Evolutionary conservation across 2,888 invertebrate genomes (phyloP).

Genomic region (Parelbella ahira): DNA sequence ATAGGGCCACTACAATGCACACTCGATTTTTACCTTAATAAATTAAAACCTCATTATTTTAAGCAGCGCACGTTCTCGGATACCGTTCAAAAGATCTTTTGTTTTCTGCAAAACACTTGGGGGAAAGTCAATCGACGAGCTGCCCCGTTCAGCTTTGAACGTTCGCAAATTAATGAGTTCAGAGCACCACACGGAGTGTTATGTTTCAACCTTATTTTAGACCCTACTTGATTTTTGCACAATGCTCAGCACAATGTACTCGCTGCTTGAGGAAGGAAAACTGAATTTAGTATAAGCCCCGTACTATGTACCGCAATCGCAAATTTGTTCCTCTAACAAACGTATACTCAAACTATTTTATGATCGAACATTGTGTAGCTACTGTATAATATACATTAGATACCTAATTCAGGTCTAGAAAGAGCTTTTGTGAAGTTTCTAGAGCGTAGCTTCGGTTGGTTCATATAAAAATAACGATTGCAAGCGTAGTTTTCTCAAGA

Average conservation of each 20-base stretch:
- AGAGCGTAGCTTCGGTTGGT: no score
- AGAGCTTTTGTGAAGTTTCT: no score
- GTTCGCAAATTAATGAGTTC: conserved; percentile 71
- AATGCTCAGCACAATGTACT: conserved; percentile 16
- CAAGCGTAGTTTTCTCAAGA: no score
- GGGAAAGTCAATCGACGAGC: conserved; percentile 65
- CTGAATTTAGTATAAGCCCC: conserved; percentile 13
- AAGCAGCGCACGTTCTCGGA: conserved; percentile 58
- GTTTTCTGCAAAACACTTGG: conserved; percentile 68
- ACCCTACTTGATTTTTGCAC: conserved; percentile 32
- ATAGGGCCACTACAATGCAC: conserved; percentile 36
- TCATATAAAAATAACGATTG: no score
- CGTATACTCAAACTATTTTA: no score
- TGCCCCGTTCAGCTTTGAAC: conserved; percentile 57
- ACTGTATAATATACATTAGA: no score
- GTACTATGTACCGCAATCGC: conserved; percentile 9
- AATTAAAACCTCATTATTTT: conserved; percentile 72
- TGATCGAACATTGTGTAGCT: no score
- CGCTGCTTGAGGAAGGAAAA: conserved; percentile 17
- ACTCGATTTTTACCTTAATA: conserved; percentile 50
- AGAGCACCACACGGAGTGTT: conserved; percentile 46
- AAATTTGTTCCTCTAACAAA: no score
- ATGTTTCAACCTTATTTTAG: conserved; percentile 48
- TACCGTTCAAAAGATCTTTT: conserved; percentile 70
- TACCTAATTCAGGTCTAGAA: no score